Evolutionary conservation across 2,888 invertebrate genomes (phyloP), one percentile per base, ranked within the genome.

Genomic region (Cerceris rybyensis): DNA sequence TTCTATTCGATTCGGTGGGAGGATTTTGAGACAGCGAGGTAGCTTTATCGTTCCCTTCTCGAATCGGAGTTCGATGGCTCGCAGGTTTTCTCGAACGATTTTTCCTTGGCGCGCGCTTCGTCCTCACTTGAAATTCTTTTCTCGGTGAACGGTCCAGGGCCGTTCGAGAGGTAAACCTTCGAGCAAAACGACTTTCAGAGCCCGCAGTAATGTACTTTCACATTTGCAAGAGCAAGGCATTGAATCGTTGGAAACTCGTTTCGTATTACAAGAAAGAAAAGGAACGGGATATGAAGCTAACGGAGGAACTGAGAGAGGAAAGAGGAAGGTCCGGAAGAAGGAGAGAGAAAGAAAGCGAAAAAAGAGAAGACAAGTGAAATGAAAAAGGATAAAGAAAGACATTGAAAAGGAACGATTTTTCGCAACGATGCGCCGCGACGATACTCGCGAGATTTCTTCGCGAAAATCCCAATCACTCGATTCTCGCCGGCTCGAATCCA

Each of bases 221-320:
- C 85, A 85, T 85, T 85, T 81, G 85, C 80, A 75, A 85, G 85
- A 85, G 75, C 85, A 78, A 83, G 78, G 85, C 82, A 81, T 84
- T 79, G 83, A 85, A 85, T 85, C 78, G 85, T 57, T 79, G 81
- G 75, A 83, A 85, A 85, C 85, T 85, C 78, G 85, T 85, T 84
- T 77, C 75, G 66, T 68, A 68, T 84, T 70, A 70, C 60, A 58
- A 64, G 72, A 55, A 77, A 64, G 69, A 68, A 73, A 75, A 64
- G 68, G 57, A 58, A 17, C 67, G 17, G 46, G 65, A 63, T 49
- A 72, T 28, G 2, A 4, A 4, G 28, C 28, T 28, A 28, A 28
- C 28, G 28, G 28, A 28, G 28, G 57, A 46, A 42, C 7, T 49
- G 46, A 58, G 70, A 59, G 16, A 11, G 52, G 65, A 17, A 14